These are phyloP conservation scores for Aspidapion aeneum DNA, from an alignment of 2,888 invertebrate genomes.

Conservation along the genomic window DNA sequence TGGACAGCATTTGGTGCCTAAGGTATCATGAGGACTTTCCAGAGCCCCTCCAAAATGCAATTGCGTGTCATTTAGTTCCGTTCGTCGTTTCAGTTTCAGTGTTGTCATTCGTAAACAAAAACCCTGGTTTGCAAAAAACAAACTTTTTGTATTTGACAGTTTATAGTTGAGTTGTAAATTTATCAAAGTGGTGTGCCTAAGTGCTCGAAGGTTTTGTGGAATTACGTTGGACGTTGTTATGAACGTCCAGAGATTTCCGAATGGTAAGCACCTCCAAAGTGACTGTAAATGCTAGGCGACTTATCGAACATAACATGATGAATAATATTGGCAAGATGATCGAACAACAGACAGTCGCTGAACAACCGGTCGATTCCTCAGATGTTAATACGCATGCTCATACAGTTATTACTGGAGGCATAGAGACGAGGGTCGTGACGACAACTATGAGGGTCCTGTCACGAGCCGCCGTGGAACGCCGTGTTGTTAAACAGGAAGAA, in stretches of 20 bases:
- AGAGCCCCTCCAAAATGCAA: background rate
- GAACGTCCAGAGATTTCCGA: constrained; percentile 23
- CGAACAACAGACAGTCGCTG: constrained; percentile 54
- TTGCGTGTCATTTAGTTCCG: background rate
- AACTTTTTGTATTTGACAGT: constrained; percentile 23
- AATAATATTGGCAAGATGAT: constrained; percentile 59
- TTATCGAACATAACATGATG: constrained; percentile 47
- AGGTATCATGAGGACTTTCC: constrained; percentile 32
- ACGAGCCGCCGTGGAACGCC: constrained; percentile 47
- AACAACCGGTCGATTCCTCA: constrained; percentile 52
- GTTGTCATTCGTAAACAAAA: constrained; percentile 41
- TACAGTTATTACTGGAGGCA: constrained; percentile 43
- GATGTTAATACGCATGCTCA: constrained; percentile 48
- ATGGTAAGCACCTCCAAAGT: constrained; percentile 28
- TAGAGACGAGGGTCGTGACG: constrained; percentile 47
- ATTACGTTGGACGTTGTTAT: constrained; percentile 24
- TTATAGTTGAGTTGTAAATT: constrained; percentile 7
- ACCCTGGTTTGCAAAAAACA: constrained; percentile 28
- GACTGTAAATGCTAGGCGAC: constrained; percentile 23
- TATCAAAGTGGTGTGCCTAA: constrained; percentile 1
- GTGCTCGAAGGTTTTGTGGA: constrained; percentile 17
- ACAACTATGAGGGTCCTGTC: constrained; percentile 49
- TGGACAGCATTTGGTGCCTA: constrained; percentile 24
- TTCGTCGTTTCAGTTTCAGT: constrained; percentile 29
- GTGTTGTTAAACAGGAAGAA: constrained; percentile 48